Evolutionary conservation across 2,888 invertebrate species (phyloP), one percentile per base, ranked within the genome.

Genomic region (Cantharis rufa): DNA sequence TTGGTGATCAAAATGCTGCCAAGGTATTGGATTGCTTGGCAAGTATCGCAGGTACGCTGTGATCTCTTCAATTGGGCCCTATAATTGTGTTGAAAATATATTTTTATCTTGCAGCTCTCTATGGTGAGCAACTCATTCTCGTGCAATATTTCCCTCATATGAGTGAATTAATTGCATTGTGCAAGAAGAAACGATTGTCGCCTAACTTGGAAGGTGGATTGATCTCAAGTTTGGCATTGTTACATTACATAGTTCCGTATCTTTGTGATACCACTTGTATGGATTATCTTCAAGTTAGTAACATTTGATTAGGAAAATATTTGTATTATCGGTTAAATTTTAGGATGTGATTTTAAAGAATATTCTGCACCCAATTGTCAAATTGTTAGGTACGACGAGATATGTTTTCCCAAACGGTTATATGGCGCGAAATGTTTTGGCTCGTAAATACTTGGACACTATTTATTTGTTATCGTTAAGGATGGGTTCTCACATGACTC

Each of bases 11-110:
- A 73, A 95, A 95, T 87, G 95, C 97, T 0, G 89, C 90, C 27
- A 94, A 95, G 85, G 96, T 99, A n/a, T 90, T 98, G 80, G 95
- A 96, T 83, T 97, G 97, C 86, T 92, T 99, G 24, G 93, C 94
- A 78, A 93, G 95, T 80, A 96, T 98, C 82, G 95, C 96, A 72
- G 93, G 95, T 94, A 86, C 89, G 90, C 86, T 72, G 62, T 68
- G n/a, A 48, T 48, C n/a, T 48, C n/a, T 48, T 48, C 3, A n/a
- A 11, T 32, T n/a, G 0, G n/a, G n/a, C n/a, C 0, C 7, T 9
- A 7, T 9, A n/a, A n/a, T n/a, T 2, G n/a, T 7, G 1, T 7
- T n/a, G 0, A n/a, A 48, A 28, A 48, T n/a, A n/a, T 4, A 4
- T 13, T 5, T 32, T 32, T 32, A n/a, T 61, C 10, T 48, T 74